Conservation (phyloP, 2,113 vertebrate species). For the Recurvirostra avosetta region DNA sequence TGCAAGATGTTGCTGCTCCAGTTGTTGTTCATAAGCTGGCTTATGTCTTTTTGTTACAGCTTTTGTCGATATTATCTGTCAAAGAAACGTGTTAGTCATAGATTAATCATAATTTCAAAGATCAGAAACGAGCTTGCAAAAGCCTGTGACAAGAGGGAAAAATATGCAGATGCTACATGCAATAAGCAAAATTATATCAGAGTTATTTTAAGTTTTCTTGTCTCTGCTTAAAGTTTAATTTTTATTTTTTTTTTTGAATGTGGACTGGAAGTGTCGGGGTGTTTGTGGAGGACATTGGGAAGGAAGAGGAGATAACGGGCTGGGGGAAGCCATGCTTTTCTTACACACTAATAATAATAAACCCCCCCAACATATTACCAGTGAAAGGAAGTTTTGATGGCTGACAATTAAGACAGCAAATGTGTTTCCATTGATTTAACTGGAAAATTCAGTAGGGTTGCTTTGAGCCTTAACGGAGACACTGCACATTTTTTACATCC, state of each 20-base stretch:
- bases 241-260: background rate
- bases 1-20: constrained; percentile 86
- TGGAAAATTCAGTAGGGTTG: background rate
- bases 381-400: background rate
- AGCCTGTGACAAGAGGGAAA: background rate
- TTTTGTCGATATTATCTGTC: constrained; percentile 41
- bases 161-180: background rate
- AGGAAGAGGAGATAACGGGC: background rate
- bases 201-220: background rate
- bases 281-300: background rate
- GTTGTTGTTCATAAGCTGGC: constrained; percentile 84
- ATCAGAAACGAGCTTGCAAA: background rate
- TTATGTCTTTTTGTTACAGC: constrained; percentile 38
- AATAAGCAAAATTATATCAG: background rate
- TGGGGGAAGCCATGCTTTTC: background rate
- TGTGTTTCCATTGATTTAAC: background rate
- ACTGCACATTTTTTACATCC: background rate
- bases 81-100: background rate
- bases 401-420: background rate
- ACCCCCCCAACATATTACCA: background rate
- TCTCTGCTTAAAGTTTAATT: background rate
- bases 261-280: background rate
- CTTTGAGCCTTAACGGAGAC: background rate
- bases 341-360: background rate
- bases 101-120: background rate